Evolutionary conservation across 1,140 invertebrate species (phyloP), one percentile per base, ranked within the genome.

Genomic region (Mercenaria mercenaria): DNA sequence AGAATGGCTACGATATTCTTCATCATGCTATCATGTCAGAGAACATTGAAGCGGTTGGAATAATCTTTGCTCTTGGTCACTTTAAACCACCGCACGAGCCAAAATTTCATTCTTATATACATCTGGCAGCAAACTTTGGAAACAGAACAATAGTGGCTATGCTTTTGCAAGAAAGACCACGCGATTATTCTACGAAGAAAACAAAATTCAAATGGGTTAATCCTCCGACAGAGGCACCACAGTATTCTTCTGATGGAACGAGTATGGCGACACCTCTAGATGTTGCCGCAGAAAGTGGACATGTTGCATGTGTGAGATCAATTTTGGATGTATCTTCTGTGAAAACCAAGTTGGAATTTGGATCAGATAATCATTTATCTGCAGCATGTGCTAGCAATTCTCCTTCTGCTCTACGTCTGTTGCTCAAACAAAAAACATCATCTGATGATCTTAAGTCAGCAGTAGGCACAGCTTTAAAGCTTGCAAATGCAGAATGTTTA

Each of bases 31-130:
- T 95, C 15, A 89, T 95, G 56, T 64, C 93, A 0, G 93, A 93
- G 67, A 95, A 94, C 56, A 83, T 93, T 29, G 92, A 94, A 61
- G 93, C 91, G 0, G 89, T 93, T 0, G 91, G 91, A 10, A 61
- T 91, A 0, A 89, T 95, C 13, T 93, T 95, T 61, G 91, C 88
- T 29, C 82, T 91, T 18, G 94, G 94, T 56, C 80, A 90, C 13
- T 95, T 94, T 89, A 93, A 94, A 77, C 92, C 93, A 3, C 93
- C 93, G n/a, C 92, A 94, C 52, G 93, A 94, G 88, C 91, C 92
- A 61, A 50, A 64, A 41, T 61, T 80, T 10, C 79, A 89, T 34
- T 89, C 92, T 18, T 95, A 95, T 69, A 64, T 94, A 23, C 94
- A 95, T 69, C 64, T 95, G 4, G 92, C 93, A 15, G 91, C 92